Percentiles rank a stretch among this genome's conserved stretches.
Evolutionary conservation across 2,797 vertebrate genomes (phyloP).

Genomic region (Pipistrellus pipistrellus): DNA sequence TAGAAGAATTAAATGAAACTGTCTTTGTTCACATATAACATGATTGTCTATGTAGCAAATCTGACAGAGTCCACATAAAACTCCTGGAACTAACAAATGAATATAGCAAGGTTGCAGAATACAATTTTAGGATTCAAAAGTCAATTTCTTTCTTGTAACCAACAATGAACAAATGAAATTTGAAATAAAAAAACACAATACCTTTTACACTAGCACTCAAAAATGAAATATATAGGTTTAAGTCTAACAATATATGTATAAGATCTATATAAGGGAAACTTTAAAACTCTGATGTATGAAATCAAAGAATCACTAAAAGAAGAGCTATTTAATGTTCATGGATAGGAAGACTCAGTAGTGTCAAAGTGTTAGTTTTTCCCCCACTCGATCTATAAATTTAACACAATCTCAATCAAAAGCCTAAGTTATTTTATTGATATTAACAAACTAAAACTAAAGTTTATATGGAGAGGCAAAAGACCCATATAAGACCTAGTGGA

Average conservation of each 20-base stretch:
- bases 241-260: not conserved
- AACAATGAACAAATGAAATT: not conserved
- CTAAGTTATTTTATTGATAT: not conserved
- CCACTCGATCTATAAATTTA: not conserved
- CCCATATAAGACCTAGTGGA: not conserved
- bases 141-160: not conserved
- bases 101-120: not conserved
- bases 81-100: not conserved
- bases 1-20: constrained; percentile 36
- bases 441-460: not conserved
- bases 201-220: not conserved
- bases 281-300: not conserved
- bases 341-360: not conserved
- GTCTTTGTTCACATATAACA: constrained; percentile 7
- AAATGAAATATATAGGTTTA: not conserved
- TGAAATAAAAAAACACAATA: not conserved
- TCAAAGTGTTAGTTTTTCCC: not conserved
- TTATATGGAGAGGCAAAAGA: not conserved
- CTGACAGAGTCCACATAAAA: not conserved
- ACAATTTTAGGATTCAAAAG: not conserved
- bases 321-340: not conserved
- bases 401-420: not conserved
- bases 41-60: constrained; percentile 31
- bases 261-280: not conserved
- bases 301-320: not conserved